Base-by-base conservation (phyloP, 2,113 vertebrate species). In the Oryzias woworae region DNA sequence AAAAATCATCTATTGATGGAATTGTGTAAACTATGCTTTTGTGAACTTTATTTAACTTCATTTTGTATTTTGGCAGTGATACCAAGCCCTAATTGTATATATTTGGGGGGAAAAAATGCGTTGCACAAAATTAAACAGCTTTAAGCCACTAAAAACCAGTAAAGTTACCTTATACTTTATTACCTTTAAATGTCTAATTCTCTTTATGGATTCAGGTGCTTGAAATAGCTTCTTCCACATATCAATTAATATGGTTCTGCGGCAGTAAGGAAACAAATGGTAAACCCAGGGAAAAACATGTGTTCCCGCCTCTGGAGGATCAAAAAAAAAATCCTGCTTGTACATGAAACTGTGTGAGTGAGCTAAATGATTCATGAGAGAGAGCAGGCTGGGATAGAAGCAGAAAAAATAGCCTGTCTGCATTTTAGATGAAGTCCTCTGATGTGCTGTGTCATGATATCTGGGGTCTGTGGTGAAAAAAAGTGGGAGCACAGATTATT, bases 321-420 rank as follows among this genome's bases (percentile, higher is more conserved):
- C 46, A 62, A 77, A 67, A 58, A 66, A 54, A 74, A 58, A 57
- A 66, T 47, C 59, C 69, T 14, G 57, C 14, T 20, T 57, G 73
- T 71, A 80, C 80, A 82, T 75, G 78, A 86, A 85, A 82, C 75
- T 70, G 78, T 81, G 77, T 81, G 83, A 69, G 75, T 10, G 5
- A 1, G 16, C 73, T 89, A 82, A 88, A 88, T 90, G 76, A 88
- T 88, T 89, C 76, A 88, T 88, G 79, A 85, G 83, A 58, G 68
- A 83, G 86, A 86, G 77, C 82, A 83, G 71, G 76, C 77, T 46
- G 65, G 68, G 57, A 36, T 69, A 85, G 81, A 83, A 81, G 85
- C 55, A 42, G 71, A 12, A 76, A 85, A 83, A 80, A 78, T 77
- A 75, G 73, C 58, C 68, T 7, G 83, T 85, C 73, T 88, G 87